Base-by-base conservation (phyloP, 2,888 invertebrate genomes). In the Cephus runcator region DNA sequence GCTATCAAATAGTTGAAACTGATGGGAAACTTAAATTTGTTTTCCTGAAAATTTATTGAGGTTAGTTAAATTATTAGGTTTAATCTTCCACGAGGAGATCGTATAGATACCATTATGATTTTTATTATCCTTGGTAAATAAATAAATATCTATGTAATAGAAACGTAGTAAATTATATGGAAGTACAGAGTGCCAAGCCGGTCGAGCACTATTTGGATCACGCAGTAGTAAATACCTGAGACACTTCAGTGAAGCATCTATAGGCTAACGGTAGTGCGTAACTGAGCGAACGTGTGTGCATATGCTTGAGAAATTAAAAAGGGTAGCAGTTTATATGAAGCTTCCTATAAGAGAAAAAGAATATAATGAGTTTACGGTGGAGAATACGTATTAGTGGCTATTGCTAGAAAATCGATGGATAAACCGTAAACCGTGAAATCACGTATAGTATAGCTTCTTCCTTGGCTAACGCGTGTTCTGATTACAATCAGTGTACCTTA, bases 331-430 rank as follows among this genome's bases (percentile, higher is more conserved):
- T 75, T 69, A 36, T 77, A 68, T 31, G 73, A 40, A 34, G 40
- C 69, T 69, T 40, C 75, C 73, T 36, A 56, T 71, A 78, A 79
- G 83, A 82, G 83, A 83, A 85, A 84, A 80, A 75, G 79, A 79
- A 77, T 75, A 81, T 85, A 82, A 84, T 85, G 82, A 82, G 80
- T 79, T 81, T 79, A 79, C 73, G 80, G 73, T 75, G 76, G 81
- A 80, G 75, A 79, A 83, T 82, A 81, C 74, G 84, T 79, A 79
- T 81, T 75, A 81, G 73, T 80, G 84, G 83, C 75, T 84, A 83
- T 84, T 85, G 81, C 85, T 56, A 23, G 56, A 56, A 56, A 56
- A 56, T 56, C 56, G 56, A 56, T 56, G 23, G 9, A 56, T 56
- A 56, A 56, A 56, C 56, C 56, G 56, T 56, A 56, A 56, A 56